Evolutionary conservation across 2,113 vertebrate species (phyloP), one percentile per base, ranked within the genome.

Genomic region (Psettodes erumei): DNA sequence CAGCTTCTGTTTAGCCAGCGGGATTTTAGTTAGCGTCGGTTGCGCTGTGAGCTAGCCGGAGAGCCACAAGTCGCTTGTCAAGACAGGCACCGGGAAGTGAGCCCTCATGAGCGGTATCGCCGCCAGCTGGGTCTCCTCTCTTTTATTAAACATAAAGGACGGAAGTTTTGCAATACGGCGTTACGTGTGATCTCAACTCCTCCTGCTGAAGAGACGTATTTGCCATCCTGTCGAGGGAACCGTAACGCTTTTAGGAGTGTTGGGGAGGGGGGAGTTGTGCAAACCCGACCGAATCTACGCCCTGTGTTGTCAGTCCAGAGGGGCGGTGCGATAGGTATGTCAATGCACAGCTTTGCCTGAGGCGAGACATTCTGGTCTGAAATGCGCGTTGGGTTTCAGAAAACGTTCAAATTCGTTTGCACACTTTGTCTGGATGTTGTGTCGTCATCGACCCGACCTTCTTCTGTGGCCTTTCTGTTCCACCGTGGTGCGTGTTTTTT

Each of bases 41-140:
- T 61, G 73, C 65, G 70, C 43, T 78, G 45, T 7, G 40, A 63
- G 82, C 78, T 84, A 88, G 37, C 79, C 48, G 8, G 37, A n/a
- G 66, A 90, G 75, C 87, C 75, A 86, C 79, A 90, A 89, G 83
- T 90, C 81, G 56, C 70, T 79, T 73, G 84, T 77, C 60, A 82
- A 70, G 84, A 63, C 35, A 59, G 40, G 70, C 43, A 81, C 84
- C 79, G 82, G 84, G 88, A 89, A 91, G 84, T 85, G 53, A 76
- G 73, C n/a, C 72, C 1, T 23, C 16, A 32, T 23, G 12, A 12
- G 23, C 10, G 30, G n/a, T 53, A 25, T 15, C 63, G 5, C 3
- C 21, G 30, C 13, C n/a, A 21, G 25, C 32, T 50, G 30, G 33
- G 5, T 13, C 2, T 4, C 9, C n/a, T 16, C 16, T 50, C 7